Evolutionary conservation across 2,797 vertebrate genomes (phyloP).

Genomic region (Typhlichthys subterraneus): DNA sequence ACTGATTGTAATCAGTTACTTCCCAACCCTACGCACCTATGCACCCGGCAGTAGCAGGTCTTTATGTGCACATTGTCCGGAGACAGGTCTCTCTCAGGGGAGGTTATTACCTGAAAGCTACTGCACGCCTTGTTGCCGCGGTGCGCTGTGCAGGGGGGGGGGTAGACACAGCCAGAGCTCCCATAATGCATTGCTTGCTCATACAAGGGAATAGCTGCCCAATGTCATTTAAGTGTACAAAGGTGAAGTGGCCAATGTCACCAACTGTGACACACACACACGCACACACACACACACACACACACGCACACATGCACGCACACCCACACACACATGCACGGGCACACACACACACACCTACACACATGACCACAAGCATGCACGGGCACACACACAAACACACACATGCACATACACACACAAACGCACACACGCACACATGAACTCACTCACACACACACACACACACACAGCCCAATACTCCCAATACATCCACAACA

Average conservation of each 20-base stretch:
- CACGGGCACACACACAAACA: too few species aligned
- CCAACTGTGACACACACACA: background rate
- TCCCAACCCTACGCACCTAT: too few species aligned
- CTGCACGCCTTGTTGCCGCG: constrained; percentile 18
- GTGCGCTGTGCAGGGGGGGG: too few species aligned
- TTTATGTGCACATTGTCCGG: too few species aligned
- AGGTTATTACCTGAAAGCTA: constrained; percentile 51
- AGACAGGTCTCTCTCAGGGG: constrained; percentile 42
- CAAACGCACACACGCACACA: background rate
- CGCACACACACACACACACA: background rate
- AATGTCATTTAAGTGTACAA: too few species aligned
- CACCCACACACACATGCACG: background rate
- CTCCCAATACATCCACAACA: constrained; percentile 13
- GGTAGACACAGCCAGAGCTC: constrained; percentile 23
- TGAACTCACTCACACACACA: background rate
- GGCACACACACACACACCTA: too few species aligned
- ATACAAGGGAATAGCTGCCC: too few species aligned
- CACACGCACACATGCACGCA: background rate
- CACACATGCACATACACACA: background rate
- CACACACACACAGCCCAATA: background rate
- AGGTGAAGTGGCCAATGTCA: background rate
- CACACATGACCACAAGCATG: fast-evolving
- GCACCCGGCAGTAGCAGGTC: too few species aligned
- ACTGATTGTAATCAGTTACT: too few species aligned
- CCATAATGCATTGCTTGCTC: too few species aligned